Conservation (phyloP, 2,797 vertebrate species). For the Enteromius treurensis region DNA sequence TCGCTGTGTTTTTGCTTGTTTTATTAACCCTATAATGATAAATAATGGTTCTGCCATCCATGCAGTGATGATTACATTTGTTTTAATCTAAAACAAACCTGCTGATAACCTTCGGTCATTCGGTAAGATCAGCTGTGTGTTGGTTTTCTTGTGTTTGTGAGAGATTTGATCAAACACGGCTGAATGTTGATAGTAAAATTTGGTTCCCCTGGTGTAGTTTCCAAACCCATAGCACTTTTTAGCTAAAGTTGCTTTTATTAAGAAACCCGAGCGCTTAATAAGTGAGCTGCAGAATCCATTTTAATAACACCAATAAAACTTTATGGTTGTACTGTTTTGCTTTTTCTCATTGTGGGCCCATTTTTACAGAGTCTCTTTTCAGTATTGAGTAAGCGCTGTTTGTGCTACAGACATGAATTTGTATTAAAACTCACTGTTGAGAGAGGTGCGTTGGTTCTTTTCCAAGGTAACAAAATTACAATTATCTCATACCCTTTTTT, state of each 20-base stretch:
- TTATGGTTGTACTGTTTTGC: constrained; percentile 41
- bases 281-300: constrained; percentile 28
- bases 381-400: not conserved
- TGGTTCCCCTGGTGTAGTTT: constrained; percentile 8
- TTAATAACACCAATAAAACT: constrained; percentile 38
- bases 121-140: not conserved
- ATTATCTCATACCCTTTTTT: not conserved
- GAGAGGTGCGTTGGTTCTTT: not conserved
- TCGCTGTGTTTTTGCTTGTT: not conserved
- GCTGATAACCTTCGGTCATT: not conserved
- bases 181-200: constrained; percentile 17
- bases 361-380: constrained; percentile 28
- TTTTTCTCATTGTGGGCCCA: constrained; percentile 28
- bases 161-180: constrained; percentile 14
- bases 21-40: not conserved
- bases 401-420: not conserved
- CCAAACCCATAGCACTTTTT: constrained; percentile 16
- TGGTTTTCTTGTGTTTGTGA: not conserved
- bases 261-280: constrained; percentile 29
- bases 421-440: not conserved
- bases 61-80: not conserved
- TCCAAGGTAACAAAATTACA: not conserved
- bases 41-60: not conserved
- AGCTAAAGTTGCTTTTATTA: constrained; percentile 36
- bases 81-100: constrained; percentile 1